Evolutionary conservation across 2,888 invertebrate genomes (phyloP).

Genomic region (Ptilodon capucinus): DNA sequence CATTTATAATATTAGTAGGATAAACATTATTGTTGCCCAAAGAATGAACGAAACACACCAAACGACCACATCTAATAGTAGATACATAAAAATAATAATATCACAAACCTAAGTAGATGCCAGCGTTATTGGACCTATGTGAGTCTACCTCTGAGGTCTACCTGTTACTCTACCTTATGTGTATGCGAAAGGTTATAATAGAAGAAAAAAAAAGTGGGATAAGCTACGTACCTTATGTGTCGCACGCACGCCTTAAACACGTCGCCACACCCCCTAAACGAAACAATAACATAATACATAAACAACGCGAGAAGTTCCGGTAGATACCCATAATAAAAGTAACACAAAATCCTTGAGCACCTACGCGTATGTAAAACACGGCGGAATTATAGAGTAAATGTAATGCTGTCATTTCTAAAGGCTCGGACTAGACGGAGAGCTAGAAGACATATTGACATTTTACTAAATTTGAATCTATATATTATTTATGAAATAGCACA

Average conservation of each 20-base stretch:
- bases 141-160: too few relatives aligned
- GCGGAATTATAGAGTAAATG: slow-evolving; percentile 47
- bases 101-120: too few relatives aligned
- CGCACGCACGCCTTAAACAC: slow-evolving; percentile 7
- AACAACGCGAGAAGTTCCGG: slow-evolving; percentile 9
- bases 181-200: too few relatives aligned
- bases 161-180: too few relatives aligned
- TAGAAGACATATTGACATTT: background rate
- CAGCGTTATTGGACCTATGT: too few relatives aligned
- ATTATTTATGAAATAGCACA: background rate
- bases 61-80: too few relatives aligned
- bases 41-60: too few relatives aligned
- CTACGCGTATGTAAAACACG: slow-evolving; percentile 19
- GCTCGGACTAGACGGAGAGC: slow-evolving; percentile 19
- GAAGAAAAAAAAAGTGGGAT: background rate
- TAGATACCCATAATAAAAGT: slow-evolving; percentile 19
- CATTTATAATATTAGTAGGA: too few relatives aligned
- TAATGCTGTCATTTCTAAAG: slow-evolving; percentile 50
- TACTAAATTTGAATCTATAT: background rate
- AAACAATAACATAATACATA: slow-evolving; percentile 21
- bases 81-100: too few relatives aligned
- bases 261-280: slow-evolving; percentile 10
- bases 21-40: too few relatives aligned
- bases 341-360: slow-evolving; percentile 17
- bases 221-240: background rate